A percentile compares a stretch with the other conserved stretches of the same genome.
Conservation (phyloP, 2,888 invertebrate species). For the Leptopilina drosophilae region DNA sequence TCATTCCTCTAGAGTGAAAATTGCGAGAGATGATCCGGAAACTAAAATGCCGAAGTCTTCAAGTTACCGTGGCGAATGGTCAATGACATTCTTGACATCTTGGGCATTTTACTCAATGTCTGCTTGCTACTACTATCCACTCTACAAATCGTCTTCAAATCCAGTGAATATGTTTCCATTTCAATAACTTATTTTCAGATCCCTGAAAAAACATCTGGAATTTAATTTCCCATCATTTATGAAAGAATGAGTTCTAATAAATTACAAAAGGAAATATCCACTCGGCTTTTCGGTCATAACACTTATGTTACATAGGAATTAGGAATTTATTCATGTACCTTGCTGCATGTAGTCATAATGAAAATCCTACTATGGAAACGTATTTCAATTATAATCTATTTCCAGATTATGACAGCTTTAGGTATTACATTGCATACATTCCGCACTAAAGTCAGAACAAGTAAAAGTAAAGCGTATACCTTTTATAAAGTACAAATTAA, state of each 20-base stretch:
- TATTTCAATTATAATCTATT: constrained; percentile 27
- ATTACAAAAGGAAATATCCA: not conserved
- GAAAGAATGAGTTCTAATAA: too few species aligned
- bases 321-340: constrained; percentile 6
- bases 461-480: not conserved
- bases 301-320: not conserved
- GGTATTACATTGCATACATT: constrained; percentile 1
- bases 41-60: constrained; percentile 39
- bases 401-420: not conserved
- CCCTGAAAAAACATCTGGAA: not conserved
- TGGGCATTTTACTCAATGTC: not conserved
- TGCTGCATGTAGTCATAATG: constrained; percentile 20
- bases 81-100: constrained; percentile 17
- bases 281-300: too few species aligned
- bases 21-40: constrained; percentile 41
- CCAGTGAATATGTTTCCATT: not conserved
- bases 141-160: constrained; percentile 13
- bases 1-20: constrained; percentile 38
- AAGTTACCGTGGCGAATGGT: constrained; percentile 15
- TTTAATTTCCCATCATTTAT: too few species aligned
- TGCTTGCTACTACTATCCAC: not conserved
- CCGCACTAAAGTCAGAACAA: not conserved
- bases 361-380: constrained; percentile 4
- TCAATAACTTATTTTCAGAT: not conserved
- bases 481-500: not conserved